phyloP scores from a whole-genome alignment of 1,140 invertebrate genomes.

The Eulimnadia texana region DNA sequence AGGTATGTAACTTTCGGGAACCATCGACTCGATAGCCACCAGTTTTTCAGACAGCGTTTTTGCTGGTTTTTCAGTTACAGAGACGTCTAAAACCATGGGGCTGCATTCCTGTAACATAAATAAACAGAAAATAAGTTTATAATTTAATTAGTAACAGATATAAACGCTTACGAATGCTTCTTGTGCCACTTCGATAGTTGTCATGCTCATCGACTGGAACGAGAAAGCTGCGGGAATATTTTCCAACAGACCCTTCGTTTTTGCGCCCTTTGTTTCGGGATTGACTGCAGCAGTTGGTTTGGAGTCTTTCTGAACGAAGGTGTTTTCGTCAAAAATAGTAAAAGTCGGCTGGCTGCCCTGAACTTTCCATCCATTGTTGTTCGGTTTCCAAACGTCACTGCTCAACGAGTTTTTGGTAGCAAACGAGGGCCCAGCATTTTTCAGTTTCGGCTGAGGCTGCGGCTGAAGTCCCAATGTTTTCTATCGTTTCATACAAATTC shows the following conservation, averaged over 20 bases:
- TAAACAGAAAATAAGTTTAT: background rate
- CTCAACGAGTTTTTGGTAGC: background rate
- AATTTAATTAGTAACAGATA: background rate
- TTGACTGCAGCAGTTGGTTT: background rate
- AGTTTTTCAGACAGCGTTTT: background rate
- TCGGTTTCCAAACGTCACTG: background rate
- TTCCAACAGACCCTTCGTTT: background rate
- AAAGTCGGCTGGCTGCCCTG: conserved; percentile 1
- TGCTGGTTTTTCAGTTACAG: background rate
- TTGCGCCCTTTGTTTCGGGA: background rate
- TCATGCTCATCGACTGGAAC: background rate
- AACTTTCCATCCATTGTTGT: background rate
- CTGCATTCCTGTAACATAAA: background rate
- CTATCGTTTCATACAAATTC: background rate
- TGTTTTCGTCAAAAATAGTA: conserved; percentile 6
- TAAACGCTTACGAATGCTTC: background rate
- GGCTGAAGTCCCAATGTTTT: background rate
- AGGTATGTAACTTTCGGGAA: conserved; percentile 52
- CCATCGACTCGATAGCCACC: conserved; percentile 15
- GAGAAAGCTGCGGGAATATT: background rate
- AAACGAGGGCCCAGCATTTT: background rate
- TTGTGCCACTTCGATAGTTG: background rate
- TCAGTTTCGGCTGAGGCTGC: background rate
- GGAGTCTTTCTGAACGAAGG: background rate
- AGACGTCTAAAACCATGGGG: conserved; percentile 3